phyloP scores from a whole-genome alignment of 2,888 invertebrate genomes.

The Rambutsinella grinnellia region DNA sequence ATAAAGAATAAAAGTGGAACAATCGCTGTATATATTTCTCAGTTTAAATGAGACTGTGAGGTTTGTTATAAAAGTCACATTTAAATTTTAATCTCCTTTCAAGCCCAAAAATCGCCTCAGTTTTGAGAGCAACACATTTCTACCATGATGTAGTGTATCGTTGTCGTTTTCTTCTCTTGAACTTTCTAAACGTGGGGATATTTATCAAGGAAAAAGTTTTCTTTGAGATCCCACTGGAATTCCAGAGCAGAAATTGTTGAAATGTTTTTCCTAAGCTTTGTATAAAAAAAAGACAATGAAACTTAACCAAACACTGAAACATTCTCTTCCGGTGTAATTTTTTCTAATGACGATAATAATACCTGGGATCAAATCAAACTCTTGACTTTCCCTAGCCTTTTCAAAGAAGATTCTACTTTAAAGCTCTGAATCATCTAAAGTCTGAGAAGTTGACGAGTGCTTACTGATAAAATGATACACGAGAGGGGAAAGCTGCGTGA shows the following conservation, averaged over 20 bases:
- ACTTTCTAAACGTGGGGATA: too few species aligned
- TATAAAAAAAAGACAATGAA: neutral
- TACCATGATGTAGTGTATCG: too few species aligned
- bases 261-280: slow-evolving; percentile 20
- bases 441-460: neutral
- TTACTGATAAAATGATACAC: slow-evolving; percentile 27
- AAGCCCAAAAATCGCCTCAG: too few species aligned
- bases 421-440: slow-evolving; percentile 10
- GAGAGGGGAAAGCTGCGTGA: neutral
- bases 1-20: neutral
- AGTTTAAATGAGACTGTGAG: too few species aligned
- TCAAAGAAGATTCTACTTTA: slow-evolving; percentile 44
- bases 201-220: too few species aligned
- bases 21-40: neutral
- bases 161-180: too few species aligned
- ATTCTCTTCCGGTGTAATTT: neutral
- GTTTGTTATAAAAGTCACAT: neutral
- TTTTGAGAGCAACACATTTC: too few species aligned
- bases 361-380: slow-evolving; percentile 34
- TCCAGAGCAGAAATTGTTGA: slow-evolving; percentile 40
- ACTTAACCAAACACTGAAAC: neutral
- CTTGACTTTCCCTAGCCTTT: neutral
- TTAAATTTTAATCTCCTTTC: neutral
- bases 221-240: slow-evolving; percentile 29
- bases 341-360: slow-evolving; percentile 27